phyloP scores from a whole-genome alignment of 1,140 invertebrate species.

The Ridgeia piscesae region DNA sequence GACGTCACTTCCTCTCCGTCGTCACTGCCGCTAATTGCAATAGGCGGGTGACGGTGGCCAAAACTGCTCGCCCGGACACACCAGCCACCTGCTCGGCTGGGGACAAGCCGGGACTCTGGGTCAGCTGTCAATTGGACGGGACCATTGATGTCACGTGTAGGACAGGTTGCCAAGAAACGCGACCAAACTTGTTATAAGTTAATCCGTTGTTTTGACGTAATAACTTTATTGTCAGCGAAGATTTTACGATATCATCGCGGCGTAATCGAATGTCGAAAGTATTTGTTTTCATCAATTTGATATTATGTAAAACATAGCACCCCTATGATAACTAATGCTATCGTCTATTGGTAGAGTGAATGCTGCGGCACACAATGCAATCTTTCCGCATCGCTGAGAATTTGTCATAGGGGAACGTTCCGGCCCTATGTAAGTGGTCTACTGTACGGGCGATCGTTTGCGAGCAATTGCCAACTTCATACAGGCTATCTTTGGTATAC shows the following conservation, averaged over 20 bases:
- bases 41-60: background rate
- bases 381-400: background rate
- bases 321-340: background rate
- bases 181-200: background rate
- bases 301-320: background rate
- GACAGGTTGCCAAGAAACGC: background rate
- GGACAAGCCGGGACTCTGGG: background rate
- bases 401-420: background rate
- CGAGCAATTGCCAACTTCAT: background rate
- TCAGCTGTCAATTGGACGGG: background rate
- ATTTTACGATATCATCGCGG: background rate
- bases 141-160: background rate
- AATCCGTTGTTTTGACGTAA: background rate
- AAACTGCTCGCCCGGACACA: background rate
- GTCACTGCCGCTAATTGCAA: conserved; percentile 3
- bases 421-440: background rate
- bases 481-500: background rate
- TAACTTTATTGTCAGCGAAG: background rate
- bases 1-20: background rate
- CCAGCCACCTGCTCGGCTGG: background rate
- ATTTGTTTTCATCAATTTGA: background rate
- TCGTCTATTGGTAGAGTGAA: background rate
- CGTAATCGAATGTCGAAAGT: background rate
- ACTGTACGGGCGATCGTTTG: background rate
- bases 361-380: background rate